A percentile compares a stretch with the other conserved stretches of the same genome.
Conservation (phyloP, 2,888 invertebrate genomes). For the Hypomecis atomaria region DNA sequence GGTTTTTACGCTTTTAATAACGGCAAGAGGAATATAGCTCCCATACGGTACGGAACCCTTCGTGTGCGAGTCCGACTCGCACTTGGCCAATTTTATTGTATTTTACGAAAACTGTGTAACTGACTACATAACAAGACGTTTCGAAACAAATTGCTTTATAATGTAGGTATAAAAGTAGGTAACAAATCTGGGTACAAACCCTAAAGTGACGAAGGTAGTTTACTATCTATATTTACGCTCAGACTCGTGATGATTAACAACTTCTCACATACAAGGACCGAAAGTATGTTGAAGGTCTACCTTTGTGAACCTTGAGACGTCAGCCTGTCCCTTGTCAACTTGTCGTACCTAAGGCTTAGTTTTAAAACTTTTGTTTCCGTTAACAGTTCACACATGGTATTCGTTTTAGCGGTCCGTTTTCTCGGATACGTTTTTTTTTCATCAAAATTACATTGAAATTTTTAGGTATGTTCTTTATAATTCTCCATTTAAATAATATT, state of each 20-base stretch:
- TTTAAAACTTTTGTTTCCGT: neutral
- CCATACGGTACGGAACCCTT: too few relatives aligned
- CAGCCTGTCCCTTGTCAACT: constrained; percentile 2
- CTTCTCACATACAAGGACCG: constrained; percentile 16
- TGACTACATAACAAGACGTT: too few relatives aligned
- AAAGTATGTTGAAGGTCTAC: constrained; percentile 1
- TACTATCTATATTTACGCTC: constrained; percentile 41
- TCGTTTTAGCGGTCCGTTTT: too few relatives aligned
- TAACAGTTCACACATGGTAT: neutral
- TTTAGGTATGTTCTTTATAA: too few relatives aligned
- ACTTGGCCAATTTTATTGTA: too few relatives aligned
- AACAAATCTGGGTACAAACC: constrained; percentile 5
- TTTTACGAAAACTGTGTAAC: too few relatives aligned
- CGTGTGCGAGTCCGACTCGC: too few relatives aligned
- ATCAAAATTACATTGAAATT: too few relatives aligned
- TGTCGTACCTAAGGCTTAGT: neutral
- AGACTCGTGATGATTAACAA: constrained; percentile 43
- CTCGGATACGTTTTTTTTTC: too few relatives aligned
- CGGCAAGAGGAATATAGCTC: too few relatives aligned
- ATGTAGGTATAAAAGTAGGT: neutral
- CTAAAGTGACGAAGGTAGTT: constrained; percentile 43
- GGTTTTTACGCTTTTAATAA: too few relatives aligned
- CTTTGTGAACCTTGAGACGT: constrained; percentile 1
- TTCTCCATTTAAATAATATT: too few relatives aligned
- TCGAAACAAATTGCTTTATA: neutral